Percentiles rank a stretch among this genome's conserved stretches.
These are phyloP conservation scores for Dryobota labecula DNA, from an alignment of 2,888 invertebrate species.

Conservation along the genomic window DNA sequence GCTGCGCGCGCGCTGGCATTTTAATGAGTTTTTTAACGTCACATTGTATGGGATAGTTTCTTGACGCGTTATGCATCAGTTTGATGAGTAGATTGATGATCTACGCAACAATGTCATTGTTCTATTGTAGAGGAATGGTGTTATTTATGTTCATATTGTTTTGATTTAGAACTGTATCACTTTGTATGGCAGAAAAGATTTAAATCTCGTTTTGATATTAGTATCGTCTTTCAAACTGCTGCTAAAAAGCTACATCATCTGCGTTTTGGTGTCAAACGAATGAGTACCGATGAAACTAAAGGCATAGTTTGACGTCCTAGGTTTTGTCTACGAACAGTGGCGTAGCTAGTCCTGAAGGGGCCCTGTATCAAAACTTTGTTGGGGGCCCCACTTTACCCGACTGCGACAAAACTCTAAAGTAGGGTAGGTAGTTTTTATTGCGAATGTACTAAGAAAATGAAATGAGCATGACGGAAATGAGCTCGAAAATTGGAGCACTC, in stretches of 20 bases:
- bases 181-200: neutral
- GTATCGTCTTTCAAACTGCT: too few relatives aligned
- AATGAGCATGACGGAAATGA: too few relatives aligned
- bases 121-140: conserved; percentile 4
- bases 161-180: conserved; percentile 8
- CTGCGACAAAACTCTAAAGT: too few relatives aligned
- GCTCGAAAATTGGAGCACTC: too few relatives aligned
- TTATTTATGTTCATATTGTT: conserved; percentile 16
- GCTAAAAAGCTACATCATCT: too few relatives aligned
- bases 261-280: neutral
- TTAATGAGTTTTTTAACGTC: conserved; percentile 62
- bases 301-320: neutral
- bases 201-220: conserved; percentile 1
- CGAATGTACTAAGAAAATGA: too few relatives aligned
- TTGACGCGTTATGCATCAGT: conserved; percentile 39
- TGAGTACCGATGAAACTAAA: neutral
- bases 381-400: too few relatives aligned
- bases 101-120: conserved; percentile 48
- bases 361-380: too few relatives aligned
- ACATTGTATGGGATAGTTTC: conserved; percentile 56
- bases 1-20: conserved; percentile 49
- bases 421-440: too few relatives aligned
- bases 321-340: too few relatives aligned
- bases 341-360: too few relatives aligned
- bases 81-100: conserved; percentile 45